These are phyloP conservation scores for Epirrhoe tristata DNA, from an alignment of 2,888 invertebrate genomes.

Conservation along the genomic window DNA sequence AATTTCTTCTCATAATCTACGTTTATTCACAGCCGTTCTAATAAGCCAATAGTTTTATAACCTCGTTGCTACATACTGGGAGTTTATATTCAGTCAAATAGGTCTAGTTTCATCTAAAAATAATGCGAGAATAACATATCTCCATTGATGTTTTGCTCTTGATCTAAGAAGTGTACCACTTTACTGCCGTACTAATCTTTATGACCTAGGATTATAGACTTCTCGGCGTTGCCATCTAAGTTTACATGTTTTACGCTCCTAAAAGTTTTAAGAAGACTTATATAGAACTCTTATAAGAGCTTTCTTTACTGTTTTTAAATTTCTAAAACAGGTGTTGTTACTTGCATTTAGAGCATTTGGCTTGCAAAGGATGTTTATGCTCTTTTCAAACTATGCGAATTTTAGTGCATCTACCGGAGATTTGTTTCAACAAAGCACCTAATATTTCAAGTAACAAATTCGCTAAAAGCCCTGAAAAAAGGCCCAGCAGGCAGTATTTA, in stretches of 20 bases:
- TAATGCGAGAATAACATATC: not conserved
- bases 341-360: not conserved
- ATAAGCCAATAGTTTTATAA: constrained; percentile 19
- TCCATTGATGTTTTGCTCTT: not conserved
- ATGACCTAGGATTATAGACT: not conserved
- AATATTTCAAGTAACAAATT: constrained; percentile 26
- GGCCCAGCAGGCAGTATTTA: constrained; percentile 44
- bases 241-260: not conserved
- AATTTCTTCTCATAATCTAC: constrained; percentile 7
- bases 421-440: constrained; percentile 21
- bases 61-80: constrained; percentile 10
- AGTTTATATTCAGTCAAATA: constrained; percentile 1
- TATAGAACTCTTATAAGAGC: not conserved
- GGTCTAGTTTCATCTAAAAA: not conserved
- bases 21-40: constrained; percentile 31
- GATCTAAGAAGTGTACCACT: not conserved
- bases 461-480: constrained; percentile 33
- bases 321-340: no score
- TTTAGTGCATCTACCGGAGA: not conserved
- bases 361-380: not conserved
- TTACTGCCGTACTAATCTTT: not conserved
- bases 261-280: not conserved
- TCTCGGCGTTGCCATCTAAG: not conserved
- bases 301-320: no score
- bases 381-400: not conserved